Evolutionary conservation across 2,888 invertebrate genomes (phyloP), one percentile per base, ranked within the genome.

Genomic region (Cenopis cana): DNA sequence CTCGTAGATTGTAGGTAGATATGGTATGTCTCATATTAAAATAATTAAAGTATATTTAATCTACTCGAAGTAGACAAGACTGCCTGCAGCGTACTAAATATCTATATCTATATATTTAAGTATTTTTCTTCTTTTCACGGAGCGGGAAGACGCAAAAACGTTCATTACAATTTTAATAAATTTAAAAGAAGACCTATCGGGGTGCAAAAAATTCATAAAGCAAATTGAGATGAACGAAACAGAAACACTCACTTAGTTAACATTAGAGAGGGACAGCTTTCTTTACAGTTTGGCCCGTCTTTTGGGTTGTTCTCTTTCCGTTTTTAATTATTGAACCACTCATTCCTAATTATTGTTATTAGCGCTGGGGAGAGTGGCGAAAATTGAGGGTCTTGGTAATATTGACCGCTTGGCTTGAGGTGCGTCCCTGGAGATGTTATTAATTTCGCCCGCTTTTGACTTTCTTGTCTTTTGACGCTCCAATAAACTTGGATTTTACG

Each of bases 301-400:
- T 91, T 90, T 89, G 84, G 86, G 89, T 87, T 88, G 87, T 90
- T 91, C 89, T 89, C 91, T 91, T 93, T 93, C 93, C 94, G 94
- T 94, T 94, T 94, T 94, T 94, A 94, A 94, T 94, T 94, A 94
- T 93, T 91, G 94, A 93, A 93, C 93, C 94, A 94, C 94, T 94
- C 94, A 94, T 94, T 93, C 89, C 94, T 94, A 94, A 94, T 94
- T 94, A 94, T 94, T 93, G 93, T 94, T 94, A 94, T 93, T 93
- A 94, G 93, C 90, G 89, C 83, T 83, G 85, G 91, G 91, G 93
- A 83, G 87, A 91, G 91, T 90, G 93, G 91, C 90, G 93, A 91
- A 93, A 91, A 93, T 93, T 93, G 92, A 92, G 93, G 93, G 93
- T 88, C 91, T 89, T 80, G 86, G 89, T 83, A 87, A 91, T 91